A percentile compares a stretch with the other conserved stretches of the same genome.
phyloP scores from a whole-genome alignment of 2,888 invertebrate species.

The Ditylenchus weischeri region DNA sequence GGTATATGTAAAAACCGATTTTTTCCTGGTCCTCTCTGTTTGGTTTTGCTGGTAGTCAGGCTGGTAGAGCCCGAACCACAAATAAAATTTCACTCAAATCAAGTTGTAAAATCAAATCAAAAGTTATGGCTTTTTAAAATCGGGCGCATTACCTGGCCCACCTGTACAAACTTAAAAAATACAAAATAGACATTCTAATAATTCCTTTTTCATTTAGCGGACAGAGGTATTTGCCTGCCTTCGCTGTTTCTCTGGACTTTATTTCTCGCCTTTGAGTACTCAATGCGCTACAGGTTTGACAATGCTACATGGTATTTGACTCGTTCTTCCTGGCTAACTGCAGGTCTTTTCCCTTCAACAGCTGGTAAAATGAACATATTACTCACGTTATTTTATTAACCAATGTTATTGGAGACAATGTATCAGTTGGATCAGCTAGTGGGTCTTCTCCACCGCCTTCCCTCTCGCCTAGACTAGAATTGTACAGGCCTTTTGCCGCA shows the following conservation, averaged over 20 bases:
- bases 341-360: slow-evolving; percentile 36
- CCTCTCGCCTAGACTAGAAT: slow-evolving; percentile 26
- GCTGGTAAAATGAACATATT: slow-evolving; percentile 20
- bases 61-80: too few relatives aligned
- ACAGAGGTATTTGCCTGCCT: slow-evolving; percentile 39
- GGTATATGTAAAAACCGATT: too few relatives aligned
- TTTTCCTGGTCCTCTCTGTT: too few relatives aligned
- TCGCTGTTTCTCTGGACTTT: slow-evolving; percentile 38
- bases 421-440: slow-evolving; percentile 20
- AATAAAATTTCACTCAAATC: too few relatives aligned
- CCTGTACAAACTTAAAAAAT: too few relatives aligned
- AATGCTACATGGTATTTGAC: slow-evolving; percentile 41
- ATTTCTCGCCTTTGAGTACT: slow-evolving; percentile 45
- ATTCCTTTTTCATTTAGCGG: slow-evolving; percentile 33
- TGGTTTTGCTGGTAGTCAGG: too few relatives aligned
- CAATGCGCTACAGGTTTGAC: slow-evolving; percentile 35
- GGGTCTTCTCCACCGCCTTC: slow-evolving; percentile 25
- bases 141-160: too few relatives aligned
- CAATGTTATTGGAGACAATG: slow-evolving; percentile 23
- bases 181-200: not conserved
- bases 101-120: too few relatives aligned
- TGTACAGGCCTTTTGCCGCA: slow-evolving; percentile 54
- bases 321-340: slow-evolving; percentile 37
- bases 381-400: not conserved
- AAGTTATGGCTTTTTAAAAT: too few relatives aligned